Evolutionary conservation across 2,888 invertebrate species (phyloP), one percentile per base, ranked within the genome.

Genomic region (Parnassius glacialis): DNA sequence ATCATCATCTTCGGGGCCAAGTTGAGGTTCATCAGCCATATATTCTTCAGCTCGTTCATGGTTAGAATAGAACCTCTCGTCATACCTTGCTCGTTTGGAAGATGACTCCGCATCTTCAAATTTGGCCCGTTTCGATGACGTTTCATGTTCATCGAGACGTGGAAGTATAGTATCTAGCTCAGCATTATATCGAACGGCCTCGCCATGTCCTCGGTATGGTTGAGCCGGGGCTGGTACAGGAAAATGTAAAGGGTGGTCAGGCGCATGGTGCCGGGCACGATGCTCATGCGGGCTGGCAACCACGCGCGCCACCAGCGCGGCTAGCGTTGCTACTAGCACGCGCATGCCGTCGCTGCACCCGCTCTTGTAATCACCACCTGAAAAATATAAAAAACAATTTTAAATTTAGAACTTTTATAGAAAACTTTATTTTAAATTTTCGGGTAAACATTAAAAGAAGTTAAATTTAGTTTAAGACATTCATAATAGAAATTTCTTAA

Each of bases 1-100:
- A 78, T 96, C 96, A 52, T 94, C 93, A 50, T 92, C 92, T 56
- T 92, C 90, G 16, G 92, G 90, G 10, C 89, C 90, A 55, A 82
- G 78, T 67, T 86, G 85, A 0, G 92, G 90, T 70, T 90, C 87
- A 55, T 92, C 92, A 1, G 86, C 86, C 84, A 90, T 81, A 54
- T 82, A 74, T 60, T 84, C 83, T 55, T 85, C 84, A 64, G 80
- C 78, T 69, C 86, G 83, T 65, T 88, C 88, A 69, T 89, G 88
- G 64, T 87, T 87, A 3, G 86, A 85, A 62, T 89, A 89, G 66
- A 87, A 84, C 63, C 85, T 80, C 67, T 89, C 88, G 61, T 88
- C 91, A 70, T 77, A 87, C 68, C 83, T 87, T 53, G 83, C 81
- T 69, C 84, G 81, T 68, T 84, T 88, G 60, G 86, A 89, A 59